Percentiles rank a stretch among this genome's conserved stretches.
These are phyloP conservation scores for Ips nitidus DNA, from an alignment of 1,140 invertebrate species.

Conservation along the genomic window DNA sequence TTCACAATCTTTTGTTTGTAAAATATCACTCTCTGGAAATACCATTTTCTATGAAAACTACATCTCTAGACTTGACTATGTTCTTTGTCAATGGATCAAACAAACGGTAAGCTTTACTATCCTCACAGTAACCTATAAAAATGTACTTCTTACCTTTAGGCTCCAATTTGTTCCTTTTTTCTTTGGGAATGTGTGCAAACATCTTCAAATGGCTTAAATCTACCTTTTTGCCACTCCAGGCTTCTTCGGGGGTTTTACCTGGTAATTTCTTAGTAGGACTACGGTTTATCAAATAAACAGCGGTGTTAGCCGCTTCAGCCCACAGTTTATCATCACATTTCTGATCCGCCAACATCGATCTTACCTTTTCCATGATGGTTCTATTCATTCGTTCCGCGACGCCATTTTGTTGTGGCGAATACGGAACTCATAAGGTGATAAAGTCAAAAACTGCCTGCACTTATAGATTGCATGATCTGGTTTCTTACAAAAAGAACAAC, in stretches of 20 bases:
- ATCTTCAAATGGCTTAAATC: constrained; percentile 41
- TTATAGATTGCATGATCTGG: too few species aligned
- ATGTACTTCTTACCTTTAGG: constrained; percentile 46
- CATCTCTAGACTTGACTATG: constrained; percentile 47
- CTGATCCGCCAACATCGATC: constrained; percentile 47
- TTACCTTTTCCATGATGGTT: constrained; percentile 48
- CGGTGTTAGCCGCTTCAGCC: constrained; percentile 51
- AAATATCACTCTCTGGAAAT: constrained; percentile 43
- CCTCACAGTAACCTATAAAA: constrained; percentile 54
- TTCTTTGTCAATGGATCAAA: constrained; percentile 49
- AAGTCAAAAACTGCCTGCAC: too few species aligned
- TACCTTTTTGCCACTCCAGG: constrained; percentile 41
- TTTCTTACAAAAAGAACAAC: too few species aligned
- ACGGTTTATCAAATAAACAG: constrained; percentile 53
- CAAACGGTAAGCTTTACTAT: constrained; percentile 10
- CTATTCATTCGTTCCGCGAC: constrained; percentile 50
- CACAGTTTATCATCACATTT: constrained; percentile 46
- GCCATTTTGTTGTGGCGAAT: constrained; percentile 52
- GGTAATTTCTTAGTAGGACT: too few species aligned
- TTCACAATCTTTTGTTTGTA: constrained; percentile 37
- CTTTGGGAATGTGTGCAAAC: constrained; percentile 51
- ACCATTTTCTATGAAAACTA: constrained; percentile 50
- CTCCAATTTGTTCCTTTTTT: constrained; percentile 48
- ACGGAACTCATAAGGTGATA: constrained; percentile 38
- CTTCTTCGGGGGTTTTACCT: constrained; percentile 51